Evolutionary conservation across 2,113 vertebrate species (phyloP).

Genomic region (Emydocephalus ijimae): DNA sequence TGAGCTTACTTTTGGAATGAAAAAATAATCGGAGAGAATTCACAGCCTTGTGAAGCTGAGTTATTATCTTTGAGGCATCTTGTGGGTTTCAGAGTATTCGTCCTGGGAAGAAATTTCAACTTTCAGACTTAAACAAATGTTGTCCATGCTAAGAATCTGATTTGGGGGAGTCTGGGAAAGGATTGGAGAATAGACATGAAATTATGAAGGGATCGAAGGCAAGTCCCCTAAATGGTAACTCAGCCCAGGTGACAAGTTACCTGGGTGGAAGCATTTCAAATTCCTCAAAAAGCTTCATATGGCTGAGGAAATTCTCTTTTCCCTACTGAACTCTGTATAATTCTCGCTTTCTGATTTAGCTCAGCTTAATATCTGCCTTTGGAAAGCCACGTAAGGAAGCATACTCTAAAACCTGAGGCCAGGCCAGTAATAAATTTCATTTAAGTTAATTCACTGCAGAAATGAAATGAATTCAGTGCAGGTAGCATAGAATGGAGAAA

Average conservation of each 20-base stretch:
- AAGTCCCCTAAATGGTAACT: not conserved
- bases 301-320: too few species aligned
- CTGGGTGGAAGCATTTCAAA: not conserved
- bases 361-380: too few species aligned
- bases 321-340: too few species aligned
- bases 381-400: too few species aligned
- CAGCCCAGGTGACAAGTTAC: not conserved
- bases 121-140: not conserved
- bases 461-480: too few species aligned
- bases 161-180: not conserved
- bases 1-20: not conserved
- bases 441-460: too few species aligned
- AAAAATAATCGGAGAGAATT: not conserved
- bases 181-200: not conserved
- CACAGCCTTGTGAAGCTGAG: not conserved
- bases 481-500: too few species aligned
- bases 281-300: not conserved
- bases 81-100: not conserved
- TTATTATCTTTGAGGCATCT: not conserved
- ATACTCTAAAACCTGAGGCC: too few species aligned
- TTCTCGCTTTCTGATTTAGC: too few species aligned
- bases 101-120: not conserved
- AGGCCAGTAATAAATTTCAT: too few species aligned
- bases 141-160: not conserved
- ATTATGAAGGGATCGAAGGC: not conserved